These are phyloP conservation scores for Pyrochroa serraticornis DNA, from an alignment of 2,888 invertebrate species.

Conservation along the genomic window DNA sequence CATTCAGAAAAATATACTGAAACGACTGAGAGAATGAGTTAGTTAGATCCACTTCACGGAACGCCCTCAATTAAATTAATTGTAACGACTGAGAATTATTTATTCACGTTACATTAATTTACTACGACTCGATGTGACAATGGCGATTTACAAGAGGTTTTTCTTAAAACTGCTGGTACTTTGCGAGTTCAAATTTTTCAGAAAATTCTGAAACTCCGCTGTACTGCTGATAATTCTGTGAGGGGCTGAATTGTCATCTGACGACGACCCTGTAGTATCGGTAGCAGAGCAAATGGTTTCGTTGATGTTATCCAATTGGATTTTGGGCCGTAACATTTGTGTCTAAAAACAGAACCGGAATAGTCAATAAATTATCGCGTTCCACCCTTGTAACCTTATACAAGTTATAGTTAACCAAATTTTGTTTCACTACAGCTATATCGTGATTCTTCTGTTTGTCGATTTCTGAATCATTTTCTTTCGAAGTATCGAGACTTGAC, in stretches of 20 bases:
- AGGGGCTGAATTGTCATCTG: conserved; percentile 18
- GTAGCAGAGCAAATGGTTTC: neutral
- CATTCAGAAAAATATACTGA: too few relatives aligned
- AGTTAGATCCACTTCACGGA: too few relatives aligned
- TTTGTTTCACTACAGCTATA: conserved; percentile 10
- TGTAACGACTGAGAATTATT: too few relatives aligned
- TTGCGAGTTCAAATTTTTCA: conserved; percentile 13
- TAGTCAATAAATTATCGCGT: neutral
- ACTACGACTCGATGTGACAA: too few relatives aligned
- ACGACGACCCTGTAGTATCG: conserved; percentile 15
- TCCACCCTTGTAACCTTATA: conserved; percentile 7
- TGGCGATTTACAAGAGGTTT: too few relatives aligned
- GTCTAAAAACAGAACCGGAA: conserved; percentile 4
- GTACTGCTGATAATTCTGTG: conserved; percentile 23
- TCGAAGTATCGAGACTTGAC: conserved; percentile 17
- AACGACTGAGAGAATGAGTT: too few relatives aligned
- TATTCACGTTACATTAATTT: too few relatives aligned
- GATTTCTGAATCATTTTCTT: conserved; percentile 1
- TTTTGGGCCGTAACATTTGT: conserved; percentile 12
- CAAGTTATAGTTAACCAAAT: conserved; percentile 10
- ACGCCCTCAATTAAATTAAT: too few relatives aligned
- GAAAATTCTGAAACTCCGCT: conserved; percentile 23
- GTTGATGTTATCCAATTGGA: conserved; percentile 8
- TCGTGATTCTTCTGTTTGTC: conserved; percentile 1
- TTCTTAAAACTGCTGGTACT: conserved; percentile 11